Percentiles rank a stretch among this genome's conserved stretches.
phyloP scores from a whole-genome alignment of 2,888 invertebrate genomes.

The Agrochola macilenta region DNA sequence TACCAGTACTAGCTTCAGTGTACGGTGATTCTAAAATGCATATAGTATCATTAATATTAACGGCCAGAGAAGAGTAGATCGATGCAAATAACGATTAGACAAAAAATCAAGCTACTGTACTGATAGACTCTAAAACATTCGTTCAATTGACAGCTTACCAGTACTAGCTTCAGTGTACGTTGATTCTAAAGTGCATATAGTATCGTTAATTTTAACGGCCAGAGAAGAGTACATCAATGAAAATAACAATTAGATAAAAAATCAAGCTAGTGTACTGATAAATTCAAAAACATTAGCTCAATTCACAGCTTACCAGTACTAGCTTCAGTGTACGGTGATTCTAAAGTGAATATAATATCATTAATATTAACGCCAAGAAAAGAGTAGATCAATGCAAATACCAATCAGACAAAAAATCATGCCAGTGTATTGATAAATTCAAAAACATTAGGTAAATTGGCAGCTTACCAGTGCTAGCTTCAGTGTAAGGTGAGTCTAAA shows the following conservation, averaged over 20 bases:
- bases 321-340: neutral
- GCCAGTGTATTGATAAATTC: neutral
- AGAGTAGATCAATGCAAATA: no score
- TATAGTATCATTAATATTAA: neutral
- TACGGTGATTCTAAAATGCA: neutral
- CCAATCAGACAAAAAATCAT: neutral
- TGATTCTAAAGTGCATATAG: no score
- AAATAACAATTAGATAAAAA: no score
- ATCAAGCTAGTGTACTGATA: no score
- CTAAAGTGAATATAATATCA: neutral
- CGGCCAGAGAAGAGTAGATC: neutral
- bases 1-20: neutral
- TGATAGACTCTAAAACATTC: no score
- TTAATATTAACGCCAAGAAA: no score
- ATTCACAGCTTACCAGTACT: neutral
- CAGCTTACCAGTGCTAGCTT: neutral
- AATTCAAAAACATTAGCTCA: neutral
- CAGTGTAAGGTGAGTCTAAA: neutral
- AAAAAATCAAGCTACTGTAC: neutral
- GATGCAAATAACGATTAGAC: neutral
- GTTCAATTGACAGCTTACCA: no score
- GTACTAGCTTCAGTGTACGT: no score
- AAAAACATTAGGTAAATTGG: neutral
- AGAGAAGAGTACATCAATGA: no score
- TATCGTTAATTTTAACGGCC: no score